Conservation (phyloP, 2,888 invertebrate genomes). For the Arctia plantaginis region DNA sequence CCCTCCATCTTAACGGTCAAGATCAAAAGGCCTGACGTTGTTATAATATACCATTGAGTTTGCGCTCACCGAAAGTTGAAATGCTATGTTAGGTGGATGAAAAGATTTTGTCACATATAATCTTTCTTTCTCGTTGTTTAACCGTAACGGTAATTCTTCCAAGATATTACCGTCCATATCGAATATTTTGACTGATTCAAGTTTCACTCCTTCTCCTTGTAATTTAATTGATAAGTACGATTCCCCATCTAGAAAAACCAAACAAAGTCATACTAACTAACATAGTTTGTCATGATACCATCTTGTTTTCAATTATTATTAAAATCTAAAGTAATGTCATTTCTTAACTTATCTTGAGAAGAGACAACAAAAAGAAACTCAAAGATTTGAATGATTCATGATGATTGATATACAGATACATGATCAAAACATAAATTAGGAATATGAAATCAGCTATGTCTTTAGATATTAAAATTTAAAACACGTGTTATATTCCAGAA, state of each 20-base stretch:
- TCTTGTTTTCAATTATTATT: too few relatives aligned
- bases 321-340: too few relatives aligned
- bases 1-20: neutral
- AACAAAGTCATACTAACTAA: neutral
- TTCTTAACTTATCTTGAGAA: too few relatives aligned
- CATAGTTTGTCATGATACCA: neutral
- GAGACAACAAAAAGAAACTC: too few relatives aligned
- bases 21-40: neutral
- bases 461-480: too few relatives aligned
- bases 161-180: neutral
- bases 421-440: too few relatives aligned
- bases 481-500: neutral
- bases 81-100: constrained; percentile 2
- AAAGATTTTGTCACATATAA: constrained; percentile 4
- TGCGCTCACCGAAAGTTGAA: constrained; percentile 1
- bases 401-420: too few relatives aligned
- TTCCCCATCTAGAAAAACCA: neutral
- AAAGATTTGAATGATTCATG: too few relatives aligned
- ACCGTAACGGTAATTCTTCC: neutral
- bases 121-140: neutral
- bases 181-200: neutral
- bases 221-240: constrained; percentile 3
- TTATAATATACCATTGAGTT: neutral
- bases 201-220: neutral
- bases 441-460: too few relatives aligned